Evolutionary conservation across 2,113 vertebrate genomes (phyloP).

Genomic region (Todiramphus chloris): DNA sequence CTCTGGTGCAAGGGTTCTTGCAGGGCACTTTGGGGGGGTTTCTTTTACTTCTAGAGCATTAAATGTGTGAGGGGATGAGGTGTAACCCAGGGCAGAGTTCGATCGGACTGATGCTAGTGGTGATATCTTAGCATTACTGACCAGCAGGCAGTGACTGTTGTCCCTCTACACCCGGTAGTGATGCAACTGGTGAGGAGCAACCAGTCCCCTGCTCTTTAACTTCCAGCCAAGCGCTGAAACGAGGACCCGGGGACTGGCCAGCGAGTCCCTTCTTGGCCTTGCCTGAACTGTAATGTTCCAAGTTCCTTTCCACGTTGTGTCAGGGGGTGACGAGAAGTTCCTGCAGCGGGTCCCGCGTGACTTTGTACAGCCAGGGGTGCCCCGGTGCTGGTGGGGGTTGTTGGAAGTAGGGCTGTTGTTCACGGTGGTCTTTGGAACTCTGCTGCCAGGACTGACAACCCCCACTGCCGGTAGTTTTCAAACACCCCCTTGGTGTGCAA

Average conservation of each 20-base stretch:
- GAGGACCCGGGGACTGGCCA: too few species aligned
- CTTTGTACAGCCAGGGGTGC: conserved; percentile 43
- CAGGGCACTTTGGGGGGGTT: neutral
- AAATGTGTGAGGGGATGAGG: neutral
- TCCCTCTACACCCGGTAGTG: neutral
- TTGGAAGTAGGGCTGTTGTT: conserved; percentile 9
- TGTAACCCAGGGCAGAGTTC: neutral
- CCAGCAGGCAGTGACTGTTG: neutral
- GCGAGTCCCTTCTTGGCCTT: neutral
- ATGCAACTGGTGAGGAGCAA: neutral
- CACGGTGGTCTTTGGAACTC: neutral
- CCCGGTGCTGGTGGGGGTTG: conserved; percentile 23
- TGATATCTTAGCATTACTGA: neutral
- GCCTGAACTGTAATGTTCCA: neutral
- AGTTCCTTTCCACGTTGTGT: neutral
- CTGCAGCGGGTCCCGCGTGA: neutral
- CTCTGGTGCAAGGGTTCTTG: neutral
- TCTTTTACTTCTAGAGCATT: neutral
- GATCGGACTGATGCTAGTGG: neutral
- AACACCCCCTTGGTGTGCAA: rapidly evolving
- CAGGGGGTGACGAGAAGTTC: conserved; percentile 21
- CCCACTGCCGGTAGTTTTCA: neutral
- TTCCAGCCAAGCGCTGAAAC: neutral
- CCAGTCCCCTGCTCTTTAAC: neutral
- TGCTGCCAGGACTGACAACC: neutral